Percentiles rank a stretch among this genome's conserved stretches.
Evolutionary conservation across 2,797 vertebrate genomes (phyloP).

Genomic region (Petrocephalus schoutedeni): DNA sequence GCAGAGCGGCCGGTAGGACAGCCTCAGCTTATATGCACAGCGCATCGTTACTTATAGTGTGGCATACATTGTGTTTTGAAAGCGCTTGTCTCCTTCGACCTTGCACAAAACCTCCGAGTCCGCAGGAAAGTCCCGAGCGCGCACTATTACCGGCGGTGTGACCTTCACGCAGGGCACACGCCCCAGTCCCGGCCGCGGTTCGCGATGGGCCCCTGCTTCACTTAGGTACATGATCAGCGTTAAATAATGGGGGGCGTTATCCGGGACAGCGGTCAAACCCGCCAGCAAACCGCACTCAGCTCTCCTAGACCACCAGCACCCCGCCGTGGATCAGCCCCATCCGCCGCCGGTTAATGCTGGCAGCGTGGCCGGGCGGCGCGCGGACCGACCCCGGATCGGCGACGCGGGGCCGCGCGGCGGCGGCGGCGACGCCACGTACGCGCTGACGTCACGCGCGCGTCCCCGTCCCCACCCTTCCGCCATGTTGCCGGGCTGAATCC

Average conservation of each 20-base stretch:
- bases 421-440: not conserved
- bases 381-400: not conserved
- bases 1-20: not conserved
- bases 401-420: not conserved
- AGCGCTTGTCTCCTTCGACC: not conserved
- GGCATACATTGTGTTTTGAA: not conserved
- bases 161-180: not conserved
- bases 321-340: not conserved
- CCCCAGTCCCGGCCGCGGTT: not conserved
- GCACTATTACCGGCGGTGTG: not conserved
- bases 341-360: not conserved
- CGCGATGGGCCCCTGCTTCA: not conserved
- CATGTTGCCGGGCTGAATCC: constrained; percentile 29
- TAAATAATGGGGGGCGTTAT: not conserved
- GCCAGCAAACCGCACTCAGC: not conserved
- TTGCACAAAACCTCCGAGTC: not conserved
- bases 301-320: not conserved
- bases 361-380: not conserved
- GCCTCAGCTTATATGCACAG: not conserved
- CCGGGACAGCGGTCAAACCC: not conserved
- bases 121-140: not conserved
- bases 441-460: constrained; percentile 20
- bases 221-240: not conserved
- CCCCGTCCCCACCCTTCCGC: constrained; percentile 30
- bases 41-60: not conserved